phyloP scores from a whole-genome alignment of 2,888 invertebrate genomes.

The Venusia cambrica region DNA sequence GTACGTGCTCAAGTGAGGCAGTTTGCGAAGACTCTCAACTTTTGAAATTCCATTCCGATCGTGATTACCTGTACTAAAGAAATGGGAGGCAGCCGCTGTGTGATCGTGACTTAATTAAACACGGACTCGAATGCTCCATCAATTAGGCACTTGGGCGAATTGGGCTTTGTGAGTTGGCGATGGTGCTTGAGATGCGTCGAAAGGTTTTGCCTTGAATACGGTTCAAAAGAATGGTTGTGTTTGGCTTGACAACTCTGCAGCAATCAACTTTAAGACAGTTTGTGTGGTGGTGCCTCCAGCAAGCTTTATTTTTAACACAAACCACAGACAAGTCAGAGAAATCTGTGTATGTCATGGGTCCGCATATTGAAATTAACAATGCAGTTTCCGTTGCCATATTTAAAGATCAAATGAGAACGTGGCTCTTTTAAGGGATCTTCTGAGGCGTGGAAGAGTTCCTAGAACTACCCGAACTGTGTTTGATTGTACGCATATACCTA shows the following conservation, averaged over 20 bases:
- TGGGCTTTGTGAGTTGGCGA: slow-evolving; percentile 28
- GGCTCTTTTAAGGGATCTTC: too few species aligned
- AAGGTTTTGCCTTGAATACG: slow-evolving; percentile 10
- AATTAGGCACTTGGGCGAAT: slow-evolving; percentile 41
- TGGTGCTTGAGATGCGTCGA: slow-evolving; percentile 17
- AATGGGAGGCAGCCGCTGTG: slow-evolving; percentile 45
- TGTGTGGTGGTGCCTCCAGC: too few species aligned
- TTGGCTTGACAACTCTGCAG: slow-evolving; percentile 10
- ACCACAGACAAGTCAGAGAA: too few species aligned
- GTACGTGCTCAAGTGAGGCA: slow-evolving; percentile 59
- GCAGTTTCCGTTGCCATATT: too few species aligned
- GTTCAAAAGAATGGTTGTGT: slow-evolving; percentile 15
- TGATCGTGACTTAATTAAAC: slow-evolving; percentile 63
- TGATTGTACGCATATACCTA: too few species aligned
- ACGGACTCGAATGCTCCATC: slow-evolving; percentile 47
- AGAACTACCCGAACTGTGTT: too few species aligned
- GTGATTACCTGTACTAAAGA: slow-evolving; percentile 58
- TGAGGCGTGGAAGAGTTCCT: too few species aligned
- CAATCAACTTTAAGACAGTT: too few species aligned
- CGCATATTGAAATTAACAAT: too few species aligned
- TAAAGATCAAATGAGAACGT: too few species aligned
- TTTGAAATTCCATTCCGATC: slow-evolving; percentile 64
- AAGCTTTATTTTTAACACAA: too few species aligned
- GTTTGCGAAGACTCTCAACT: slow-evolving; percentile 54
- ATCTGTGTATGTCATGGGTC: too few species aligned